These are phyloP conservation scores for Hipparchia sbordonii DNA, from an alignment of 2,888 invertebrate species.

Conservation along the genomic window DNA sequence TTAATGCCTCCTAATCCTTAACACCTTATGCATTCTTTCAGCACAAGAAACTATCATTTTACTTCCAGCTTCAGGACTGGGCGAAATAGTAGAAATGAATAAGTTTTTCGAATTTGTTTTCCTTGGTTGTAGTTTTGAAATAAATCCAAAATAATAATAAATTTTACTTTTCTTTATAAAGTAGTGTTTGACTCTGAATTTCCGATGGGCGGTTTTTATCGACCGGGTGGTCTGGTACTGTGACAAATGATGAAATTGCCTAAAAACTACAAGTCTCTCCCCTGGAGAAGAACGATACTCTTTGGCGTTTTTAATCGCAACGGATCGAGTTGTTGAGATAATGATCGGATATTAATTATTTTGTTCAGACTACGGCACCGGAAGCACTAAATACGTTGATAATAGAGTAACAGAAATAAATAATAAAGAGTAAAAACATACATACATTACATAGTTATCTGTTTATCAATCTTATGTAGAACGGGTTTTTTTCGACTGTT, in stretches of 20 bases:
- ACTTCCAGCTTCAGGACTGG: too few species aligned
- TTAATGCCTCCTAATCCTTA: too few species aligned
- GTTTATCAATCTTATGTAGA: constrained; percentile 15
- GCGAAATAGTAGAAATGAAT: too few species aligned
- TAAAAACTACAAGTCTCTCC: neutral
- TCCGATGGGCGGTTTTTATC: too few species aligned
- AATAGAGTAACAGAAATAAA: neutral
- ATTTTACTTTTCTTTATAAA: too few species aligned
- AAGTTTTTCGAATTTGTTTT: too few species aligned
- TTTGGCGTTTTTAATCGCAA: constrained; percentile 30
- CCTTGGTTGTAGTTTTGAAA: too few species aligned
- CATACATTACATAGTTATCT: constrained; percentile 19
- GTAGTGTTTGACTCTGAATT: too few species aligned
- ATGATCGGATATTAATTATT: constrained; percentile 41
- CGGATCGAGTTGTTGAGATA: constrained; percentile 41
- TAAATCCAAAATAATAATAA: too few species aligned
- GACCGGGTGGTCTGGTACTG: neutral
- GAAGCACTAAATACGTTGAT: constrained; percentile 31
- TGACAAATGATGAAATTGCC: neutral
- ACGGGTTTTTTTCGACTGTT: too few species aligned
- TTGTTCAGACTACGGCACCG: constrained; percentile 30
- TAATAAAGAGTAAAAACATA: constrained; percentile 20
- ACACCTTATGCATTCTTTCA: too few species aligned
- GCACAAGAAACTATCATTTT: too few species aligned
- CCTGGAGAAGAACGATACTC: neutral